phyloP scores from a whole-genome alignment of 2,797 vertebrate species.

The Gallinago solitaria region DNA sequence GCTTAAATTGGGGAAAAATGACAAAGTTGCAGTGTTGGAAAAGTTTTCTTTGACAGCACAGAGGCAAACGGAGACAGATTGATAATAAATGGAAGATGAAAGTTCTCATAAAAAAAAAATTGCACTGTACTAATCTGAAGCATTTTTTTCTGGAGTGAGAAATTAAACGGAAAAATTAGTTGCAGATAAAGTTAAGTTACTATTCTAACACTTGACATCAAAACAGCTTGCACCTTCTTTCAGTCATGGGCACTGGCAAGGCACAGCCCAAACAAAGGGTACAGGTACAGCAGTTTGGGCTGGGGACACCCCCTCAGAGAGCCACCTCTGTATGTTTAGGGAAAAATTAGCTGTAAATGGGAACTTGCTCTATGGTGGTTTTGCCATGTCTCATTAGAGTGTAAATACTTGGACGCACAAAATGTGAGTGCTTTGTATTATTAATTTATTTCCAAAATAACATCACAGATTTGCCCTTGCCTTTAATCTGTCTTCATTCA shows the following conservation, averaged over 20 bases:
- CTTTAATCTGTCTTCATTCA: neutral
- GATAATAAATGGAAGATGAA: neutral
- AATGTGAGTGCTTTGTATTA: neutral
- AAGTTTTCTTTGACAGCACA: neutral
- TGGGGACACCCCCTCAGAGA: neutral
- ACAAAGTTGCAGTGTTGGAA: neutral
- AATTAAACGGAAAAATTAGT: neutral
- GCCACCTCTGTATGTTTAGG: neutral
- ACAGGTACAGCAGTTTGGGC: accelerated
- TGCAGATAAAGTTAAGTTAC: neutral
- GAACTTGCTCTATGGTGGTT: neutral
- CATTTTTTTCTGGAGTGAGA: neutral
- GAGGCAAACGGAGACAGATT: neutral
- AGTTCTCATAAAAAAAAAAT: neutral
- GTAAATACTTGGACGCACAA: neutral
- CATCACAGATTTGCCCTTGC: neutral
- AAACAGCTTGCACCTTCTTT: neutral
- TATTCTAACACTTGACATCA: accelerated
- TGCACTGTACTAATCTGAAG: neutral
- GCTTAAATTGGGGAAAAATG: neutral
- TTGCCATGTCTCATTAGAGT: neutral
- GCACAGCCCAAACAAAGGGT: neutral
- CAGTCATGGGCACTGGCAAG: neutral
- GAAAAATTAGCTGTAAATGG: neutral
- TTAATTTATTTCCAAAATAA: neutral